These are phyloP conservation scores for Brenthis daphne DNA, from an alignment of 2,888 invertebrate species.

Conservation along the genomic window DNA sequence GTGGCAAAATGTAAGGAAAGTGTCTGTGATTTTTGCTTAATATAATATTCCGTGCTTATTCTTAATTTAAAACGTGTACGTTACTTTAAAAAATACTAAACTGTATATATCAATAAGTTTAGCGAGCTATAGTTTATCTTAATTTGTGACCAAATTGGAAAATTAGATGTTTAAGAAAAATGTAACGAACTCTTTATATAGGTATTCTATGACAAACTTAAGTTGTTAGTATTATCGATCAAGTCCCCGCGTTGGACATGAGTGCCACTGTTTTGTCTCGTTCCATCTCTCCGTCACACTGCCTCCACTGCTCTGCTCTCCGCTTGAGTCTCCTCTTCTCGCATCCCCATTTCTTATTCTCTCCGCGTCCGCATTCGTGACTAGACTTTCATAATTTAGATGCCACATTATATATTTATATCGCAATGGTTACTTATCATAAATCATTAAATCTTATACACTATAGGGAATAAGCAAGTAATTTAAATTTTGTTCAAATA, in stretches of 20 bases:
- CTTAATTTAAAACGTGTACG: conserved; percentile 67
- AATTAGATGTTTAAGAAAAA: conserved; percentile 46
- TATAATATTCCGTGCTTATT: conserved; percentile 75
- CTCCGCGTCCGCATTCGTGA: no score
- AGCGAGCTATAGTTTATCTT: conserved; percentile 57
- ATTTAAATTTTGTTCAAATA: no score
- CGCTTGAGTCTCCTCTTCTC: not conserved
- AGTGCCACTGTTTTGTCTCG: conserved; percentile 4
- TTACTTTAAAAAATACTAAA: conserved; percentile 60
- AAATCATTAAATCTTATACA: no score
- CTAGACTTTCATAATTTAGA: no score
- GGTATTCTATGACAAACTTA: conserved; percentile 43
- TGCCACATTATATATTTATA: no score
- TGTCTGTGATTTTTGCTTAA: conserved; percentile 80
- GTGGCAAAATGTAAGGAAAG: conserved; percentile 70
- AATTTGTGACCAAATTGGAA: conserved; percentile 70
- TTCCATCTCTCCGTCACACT: not conserved
- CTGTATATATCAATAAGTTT: conserved; percentile 71
- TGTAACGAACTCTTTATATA: conserved; percentile 48
- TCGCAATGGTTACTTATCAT: no score
- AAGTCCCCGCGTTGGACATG: not conserved
- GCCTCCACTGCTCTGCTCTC: not conserved
- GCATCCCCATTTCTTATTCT: no score
- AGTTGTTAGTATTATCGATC: conserved; percentile 21
- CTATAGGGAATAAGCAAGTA: no score